Conservation (phyloP, 2,113 vertebrate genomes). For the Colossoma macropomum region DNA sequence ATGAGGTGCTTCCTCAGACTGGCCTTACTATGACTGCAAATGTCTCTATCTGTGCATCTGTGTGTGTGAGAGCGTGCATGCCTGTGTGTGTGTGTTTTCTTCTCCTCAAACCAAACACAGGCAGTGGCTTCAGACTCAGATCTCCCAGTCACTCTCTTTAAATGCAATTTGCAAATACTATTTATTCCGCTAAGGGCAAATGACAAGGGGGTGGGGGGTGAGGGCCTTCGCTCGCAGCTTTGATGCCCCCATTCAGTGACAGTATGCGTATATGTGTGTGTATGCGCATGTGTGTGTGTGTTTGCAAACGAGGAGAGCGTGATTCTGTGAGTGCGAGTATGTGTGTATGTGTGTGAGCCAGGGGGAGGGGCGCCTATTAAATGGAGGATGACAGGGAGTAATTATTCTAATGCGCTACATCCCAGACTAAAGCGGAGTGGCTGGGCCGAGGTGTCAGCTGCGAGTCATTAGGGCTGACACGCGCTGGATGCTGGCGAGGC, state of each 20-base stretch:
- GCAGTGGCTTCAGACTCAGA: not conserved
- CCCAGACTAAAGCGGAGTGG: slow-evolving; percentile 68
- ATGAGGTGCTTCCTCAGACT: slow-evolving; percentile 41
- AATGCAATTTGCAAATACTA: slow-evolving; percentile 42
- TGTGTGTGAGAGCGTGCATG: slow-evolving; percentile 20
- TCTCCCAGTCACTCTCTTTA: slow-evolving; percentile 38
- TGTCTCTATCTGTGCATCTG: slow-evolving; percentile 26
- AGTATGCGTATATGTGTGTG: slow-evolving; percentile 49
- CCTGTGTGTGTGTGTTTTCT: slow-evolving; percentile 21
- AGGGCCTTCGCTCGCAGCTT: slow-evolving; percentile 29
- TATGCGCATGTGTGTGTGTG: slow-evolving; percentile 43
- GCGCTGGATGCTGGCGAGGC: slow-evolving; percentile 67
- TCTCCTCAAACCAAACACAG: slow-evolving; percentile 26
- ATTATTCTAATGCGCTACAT: slow-evolving; percentile 76
- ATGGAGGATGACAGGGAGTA: slow-evolving; percentile 74
- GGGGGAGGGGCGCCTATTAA: slow-evolving; percentile 64
- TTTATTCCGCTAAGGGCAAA: slow-evolving; percentile 50
- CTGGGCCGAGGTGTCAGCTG: slow-evolving; percentile 70
- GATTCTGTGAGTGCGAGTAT: slow-evolving; percentile 49
- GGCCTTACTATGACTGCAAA: slow-evolving; percentile 36
- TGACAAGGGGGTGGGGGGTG: slow-evolving; percentile 32
- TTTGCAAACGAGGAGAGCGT: slow-evolving; percentile 35
- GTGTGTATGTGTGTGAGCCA: slow-evolving; percentile 36
- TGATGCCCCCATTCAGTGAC: slow-evolving; percentile 52
- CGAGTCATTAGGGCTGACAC: slow-evolving; percentile 75